A percentile compares a stretch with the other conserved stretches of the same genome.
Evolutionary conservation across 1,140 invertebrate genomes (phyloP).

Genomic region (Triops cancriformis): DNA sequence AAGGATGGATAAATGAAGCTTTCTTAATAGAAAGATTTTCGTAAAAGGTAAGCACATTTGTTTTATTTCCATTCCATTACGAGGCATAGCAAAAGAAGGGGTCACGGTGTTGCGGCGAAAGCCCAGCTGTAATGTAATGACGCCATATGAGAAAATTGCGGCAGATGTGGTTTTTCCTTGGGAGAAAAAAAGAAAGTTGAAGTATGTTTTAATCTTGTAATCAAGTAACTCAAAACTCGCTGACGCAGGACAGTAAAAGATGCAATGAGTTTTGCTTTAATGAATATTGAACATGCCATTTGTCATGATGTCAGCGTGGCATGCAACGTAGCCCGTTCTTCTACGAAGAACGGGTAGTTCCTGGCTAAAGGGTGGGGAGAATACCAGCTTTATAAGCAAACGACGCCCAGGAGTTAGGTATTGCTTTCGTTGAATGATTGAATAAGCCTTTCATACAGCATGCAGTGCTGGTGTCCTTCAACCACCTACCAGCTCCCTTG

Average conservation of each 20-base stretch:
- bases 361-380: background rate
- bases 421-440: background rate
- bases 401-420: background rate
- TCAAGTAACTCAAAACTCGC: background rate
- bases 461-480: no score
- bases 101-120: background rate
- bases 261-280: background rate
- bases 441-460: no score
- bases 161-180: background rate
- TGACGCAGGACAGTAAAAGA: background rate
- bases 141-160: background rate
- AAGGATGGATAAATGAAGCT: background rate
- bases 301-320: background rate
- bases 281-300: constrained; percentile 11
- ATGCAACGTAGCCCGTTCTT: background rate
- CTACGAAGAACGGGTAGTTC: background rate
- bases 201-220: constrained; percentile 7
- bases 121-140: background rate
- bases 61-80: background rate
- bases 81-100: background rate
- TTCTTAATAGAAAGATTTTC: background rate
- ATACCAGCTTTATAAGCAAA: background rate
- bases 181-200: background rate
- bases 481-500: no score
- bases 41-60: constrained; percentile 7